Percentiles rank a stretch among this genome's conserved stretches.
Conservation (phyloP, 2,113 vertebrate species). For the Ictalurus furcatus region DNA sequence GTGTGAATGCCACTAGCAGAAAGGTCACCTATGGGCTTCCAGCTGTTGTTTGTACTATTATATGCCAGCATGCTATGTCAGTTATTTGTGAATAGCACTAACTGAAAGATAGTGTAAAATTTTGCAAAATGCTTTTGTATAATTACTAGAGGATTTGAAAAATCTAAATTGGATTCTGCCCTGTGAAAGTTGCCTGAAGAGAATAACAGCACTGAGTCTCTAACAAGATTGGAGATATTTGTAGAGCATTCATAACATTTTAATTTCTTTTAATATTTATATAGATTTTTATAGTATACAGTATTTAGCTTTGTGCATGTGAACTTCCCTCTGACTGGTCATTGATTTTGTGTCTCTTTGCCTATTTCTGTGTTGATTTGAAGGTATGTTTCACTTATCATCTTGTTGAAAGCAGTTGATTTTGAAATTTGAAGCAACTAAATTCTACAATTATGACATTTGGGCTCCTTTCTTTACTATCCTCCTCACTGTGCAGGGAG, state of each 20-base stretch:
- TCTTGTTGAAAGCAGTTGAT: neutral
- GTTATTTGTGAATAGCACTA: constrained; percentile 21
- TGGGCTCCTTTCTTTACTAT: neutral
- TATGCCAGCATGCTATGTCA: neutral
- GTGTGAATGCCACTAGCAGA: constrained; percentile 39
- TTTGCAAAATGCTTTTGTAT: neutral
- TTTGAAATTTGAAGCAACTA: neutral
- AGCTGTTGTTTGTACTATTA: constrained; percentile 48
- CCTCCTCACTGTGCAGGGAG: neutral
- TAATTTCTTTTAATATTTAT: neutral
- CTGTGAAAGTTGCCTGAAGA: neutral
- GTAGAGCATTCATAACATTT: neutral
- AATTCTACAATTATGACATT: neutral
- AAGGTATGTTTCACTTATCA: neutral
- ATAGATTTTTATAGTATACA: neutral
- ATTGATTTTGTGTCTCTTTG: neutral
- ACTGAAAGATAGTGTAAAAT: neutral
- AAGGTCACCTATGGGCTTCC: constrained; percentile 46
- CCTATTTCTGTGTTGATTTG: neutral
- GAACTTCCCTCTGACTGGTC: neutral
- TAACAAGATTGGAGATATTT: neutral
- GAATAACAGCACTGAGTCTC: neutral
- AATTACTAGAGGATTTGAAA: neutral
- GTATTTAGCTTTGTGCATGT: neutral
- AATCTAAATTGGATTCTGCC: neutral